phyloP scores from a whole-genome alignment of 2,113 vertebrate species.

The Xiphias gladius region DNA sequence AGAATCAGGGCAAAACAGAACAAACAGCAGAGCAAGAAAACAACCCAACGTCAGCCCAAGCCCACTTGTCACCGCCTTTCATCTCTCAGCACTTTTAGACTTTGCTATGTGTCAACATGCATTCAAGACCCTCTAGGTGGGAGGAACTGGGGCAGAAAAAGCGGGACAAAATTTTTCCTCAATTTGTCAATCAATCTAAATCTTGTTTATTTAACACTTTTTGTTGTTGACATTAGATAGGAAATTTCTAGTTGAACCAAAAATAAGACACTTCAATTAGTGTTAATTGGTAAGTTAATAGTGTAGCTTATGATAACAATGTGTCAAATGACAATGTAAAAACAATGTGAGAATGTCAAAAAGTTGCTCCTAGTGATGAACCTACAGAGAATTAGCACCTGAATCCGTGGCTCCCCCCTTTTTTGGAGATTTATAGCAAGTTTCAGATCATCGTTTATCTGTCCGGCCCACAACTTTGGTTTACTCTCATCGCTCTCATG shows the following conservation, averaged over 20 bases:
- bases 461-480: not conserved
- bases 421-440: not conserved
- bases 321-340: too few species aligned
- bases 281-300: not conserved
- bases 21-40: slow-evolving; percentile 60
- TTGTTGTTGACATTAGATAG: slow-evolving; percentile 11
- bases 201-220: slow-evolving; percentile 48
- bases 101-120: slow-evolving; percentile 39
- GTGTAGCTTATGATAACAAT: not conserved
- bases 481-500: not conserved
- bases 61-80: slow-evolving; percentile 56
- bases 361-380: too few species aligned
- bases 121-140: slow-evolving; percentile 37
- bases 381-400: not conserved
- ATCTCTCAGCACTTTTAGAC: slow-evolving; percentile 55
- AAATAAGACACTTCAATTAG: not conserved
- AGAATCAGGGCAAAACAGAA: slow-evolving; percentile 68
- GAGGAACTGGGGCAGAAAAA: slow-evolving; percentile 60
- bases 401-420: not conserved
- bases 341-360: too few species aligned
- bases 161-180: slow-evolving; percentile 39
- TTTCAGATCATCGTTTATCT: slow-evolving; percentile 5
- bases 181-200: slow-evolving; percentile 65
- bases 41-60: slow-evolving; percentile 49
- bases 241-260: not conserved